Evolutionary conservation across 2,888 invertebrate species (phyloP).

Genomic region (Hypselothyrea guttata): DNA sequence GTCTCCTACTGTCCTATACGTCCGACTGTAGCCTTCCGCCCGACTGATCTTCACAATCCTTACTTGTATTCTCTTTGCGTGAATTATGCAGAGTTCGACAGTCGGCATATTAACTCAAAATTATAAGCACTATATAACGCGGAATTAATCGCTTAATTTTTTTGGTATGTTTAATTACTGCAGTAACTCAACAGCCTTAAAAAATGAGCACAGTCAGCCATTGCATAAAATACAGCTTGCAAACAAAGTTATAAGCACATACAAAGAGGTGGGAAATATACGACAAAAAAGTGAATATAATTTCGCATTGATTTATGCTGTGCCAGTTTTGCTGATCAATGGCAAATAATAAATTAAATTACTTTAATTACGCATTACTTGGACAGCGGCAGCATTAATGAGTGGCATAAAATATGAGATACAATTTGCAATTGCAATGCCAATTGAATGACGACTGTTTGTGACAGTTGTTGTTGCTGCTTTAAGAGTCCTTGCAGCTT

Average conservation of each 20-base stretch:
- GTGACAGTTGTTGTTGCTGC: constrained; percentile 44
- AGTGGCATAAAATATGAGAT: constrained; percentile 57
- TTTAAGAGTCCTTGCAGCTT: constrained; percentile 18
- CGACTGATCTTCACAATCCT: too few species aligned
- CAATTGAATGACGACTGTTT: constrained; percentile 58
- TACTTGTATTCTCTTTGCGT: too few species aligned
- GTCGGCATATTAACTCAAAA: too few species aligned
- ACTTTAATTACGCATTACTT: constrained; percentile 66
- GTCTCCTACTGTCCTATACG: too few species aligned
- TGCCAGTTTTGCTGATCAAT: constrained; percentile 71
- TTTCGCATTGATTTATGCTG: constrained; percentile 65
- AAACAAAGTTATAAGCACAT: constrained; percentile 8
- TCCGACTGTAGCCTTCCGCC: too few species aligned
- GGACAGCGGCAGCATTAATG: constrained; percentile 57
- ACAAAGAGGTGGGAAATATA: constrained; percentile 2
- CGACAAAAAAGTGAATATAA: constrained; percentile 35
- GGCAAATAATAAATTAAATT: constrained; percentile 76
- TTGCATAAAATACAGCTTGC: constrained; percentile 38
- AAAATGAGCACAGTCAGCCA: constrained; percentile 46
- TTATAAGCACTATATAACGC: not conserved
- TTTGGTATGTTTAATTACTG: too few species aligned
- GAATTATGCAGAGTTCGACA: too few species aligned
- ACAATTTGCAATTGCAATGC: constrained; percentile 56
- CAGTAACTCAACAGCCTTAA: too few species aligned
- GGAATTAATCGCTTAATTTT: too few species aligned